Conservation (phyloP, 2,888 invertebrate genomes). For the Spisula solida region DNA sequence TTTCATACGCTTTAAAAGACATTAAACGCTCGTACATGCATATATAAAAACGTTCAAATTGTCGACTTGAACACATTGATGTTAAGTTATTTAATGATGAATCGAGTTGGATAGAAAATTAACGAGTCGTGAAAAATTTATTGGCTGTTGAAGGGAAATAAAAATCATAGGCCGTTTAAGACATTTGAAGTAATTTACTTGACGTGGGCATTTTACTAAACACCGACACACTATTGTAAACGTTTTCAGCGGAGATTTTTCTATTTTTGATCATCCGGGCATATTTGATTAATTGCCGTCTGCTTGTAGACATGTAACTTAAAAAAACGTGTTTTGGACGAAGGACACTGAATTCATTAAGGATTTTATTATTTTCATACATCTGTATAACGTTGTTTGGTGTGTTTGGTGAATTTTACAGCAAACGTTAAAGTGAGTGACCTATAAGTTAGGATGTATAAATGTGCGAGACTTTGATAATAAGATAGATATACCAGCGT, state of each 20-base stretch:
- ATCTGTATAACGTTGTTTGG: neutral
- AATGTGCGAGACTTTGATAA: neutral
- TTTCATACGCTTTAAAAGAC: neutral
- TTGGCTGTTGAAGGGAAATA: conserved; percentile 1
- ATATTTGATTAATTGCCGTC: neutral
- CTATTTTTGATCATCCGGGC: neutral
- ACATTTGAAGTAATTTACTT: neutral
- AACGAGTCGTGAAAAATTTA: conserved; percentile 6
- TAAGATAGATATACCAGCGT: conserved; percentile 25
- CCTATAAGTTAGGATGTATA: neutral
- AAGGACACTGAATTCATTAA: too few relatives aligned
- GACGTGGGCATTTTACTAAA: neutral
- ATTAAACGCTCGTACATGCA: neutral
- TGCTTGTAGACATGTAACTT: neutral
- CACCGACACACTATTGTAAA: neutral
- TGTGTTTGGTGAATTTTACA: neutral
- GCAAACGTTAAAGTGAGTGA: neutral
- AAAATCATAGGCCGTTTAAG: conserved; percentile 6
- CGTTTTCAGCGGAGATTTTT: neutral
- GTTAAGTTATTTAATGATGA: neutral
- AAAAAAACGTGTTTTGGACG: too few relatives aligned
- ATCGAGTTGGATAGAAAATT: neutral
- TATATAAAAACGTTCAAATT: neutral
- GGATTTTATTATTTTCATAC: too few relatives aligned
- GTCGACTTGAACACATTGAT: neutral